Evolutionary conservation across 2,888 invertebrate species (phyloP).

Genomic region (Criorhina ranunculi): DNA sequence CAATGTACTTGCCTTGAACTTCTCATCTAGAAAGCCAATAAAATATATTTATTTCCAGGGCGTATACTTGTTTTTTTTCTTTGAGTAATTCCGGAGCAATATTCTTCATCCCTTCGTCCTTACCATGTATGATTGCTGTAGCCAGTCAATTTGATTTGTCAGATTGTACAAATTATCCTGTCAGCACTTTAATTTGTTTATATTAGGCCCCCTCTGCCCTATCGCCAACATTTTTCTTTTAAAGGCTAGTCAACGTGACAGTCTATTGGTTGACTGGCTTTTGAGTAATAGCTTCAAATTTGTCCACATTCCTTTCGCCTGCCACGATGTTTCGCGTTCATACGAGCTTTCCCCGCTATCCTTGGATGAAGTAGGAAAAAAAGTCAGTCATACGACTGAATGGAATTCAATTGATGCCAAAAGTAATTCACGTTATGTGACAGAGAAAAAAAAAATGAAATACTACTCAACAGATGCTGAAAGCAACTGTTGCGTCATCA

Average conservation of each 20-base stretch:
- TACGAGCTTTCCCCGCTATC: conserved; percentile 1
- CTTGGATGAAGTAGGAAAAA: not conserved
- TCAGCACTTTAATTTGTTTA: conserved; percentile 28
- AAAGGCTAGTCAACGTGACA: conserved; percentile 1
- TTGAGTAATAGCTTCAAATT: not conserved
- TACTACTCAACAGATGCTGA: conserved; percentile 31
- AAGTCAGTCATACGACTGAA: conserved; percentile 21
- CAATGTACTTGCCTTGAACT: too few relatives aligned
- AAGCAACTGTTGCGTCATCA: conserved; percentile 51
- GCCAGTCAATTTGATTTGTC: conserved; percentile 8
- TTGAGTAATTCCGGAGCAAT: not conserved
- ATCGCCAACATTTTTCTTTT: too few relatives aligned
- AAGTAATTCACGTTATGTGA: conserved; percentile 26
- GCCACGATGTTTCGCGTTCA: not conserved
- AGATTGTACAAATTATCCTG: conserved; percentile 23
- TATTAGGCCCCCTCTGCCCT: not conserved
- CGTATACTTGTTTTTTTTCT: not conserved
- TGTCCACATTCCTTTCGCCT: not conserved
- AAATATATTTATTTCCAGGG: not conserved
- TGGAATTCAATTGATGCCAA: conserved; percentile 38
- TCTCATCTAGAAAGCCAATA: too few relatives aligned
- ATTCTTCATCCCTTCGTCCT: not conserved
- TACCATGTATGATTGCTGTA: not conserved
- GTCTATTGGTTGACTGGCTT: conserved; percentile 11
- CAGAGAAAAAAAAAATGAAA: not conserved